Evolutionary conservation across 2,888 invertebrate genomes (phyloP), one percentile per base, ranked within the genome.

Genomic region (Drosophila affinis): DNA sequence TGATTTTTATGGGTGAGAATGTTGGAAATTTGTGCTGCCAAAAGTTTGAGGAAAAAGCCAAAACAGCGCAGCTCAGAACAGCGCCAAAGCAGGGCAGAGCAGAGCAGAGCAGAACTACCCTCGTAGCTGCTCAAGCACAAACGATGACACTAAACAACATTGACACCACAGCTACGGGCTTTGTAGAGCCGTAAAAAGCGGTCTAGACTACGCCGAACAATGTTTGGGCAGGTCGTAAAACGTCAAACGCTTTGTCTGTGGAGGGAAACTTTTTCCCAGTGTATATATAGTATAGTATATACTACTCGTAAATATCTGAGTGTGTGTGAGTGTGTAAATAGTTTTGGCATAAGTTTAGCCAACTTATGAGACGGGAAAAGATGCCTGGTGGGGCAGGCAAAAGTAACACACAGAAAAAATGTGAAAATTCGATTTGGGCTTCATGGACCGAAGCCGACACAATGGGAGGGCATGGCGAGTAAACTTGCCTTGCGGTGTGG

Each of bases 111-210:
- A 18, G 39, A 39, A 7, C 39, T 39, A 65, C 69, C 56, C 65
- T 69, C 56, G 49, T 69, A 56, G 49, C 65, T 67, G 65, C 48
- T 70, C 65, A 51, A 72, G 73, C 45, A 72, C 54, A 71, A 71
- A 47, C 74, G 67, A 68, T 67, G 88, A 82, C 75, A 86, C 80
- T 79, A 79, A 88, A 82, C 77, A 79, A 79, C 88, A 82, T 82
- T 82, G 81, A 82, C 81, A 82, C 81, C 83, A 79, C 57, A 65
- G 63, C 86, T 68, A 76, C 44, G 47, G 71, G 56, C 55, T 68
- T 61, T 69, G 53, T 46, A 32, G 51, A 54, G 61, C 76, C 55
- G 78, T 78, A 78, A 84, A 87, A 84, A 81, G 80, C 64, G 81
- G 83, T 87, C 83, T 88, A 84, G 89, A 83, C 83, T 70, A 57